phyloP scores from a whole-genome alignment of 2,888 invertebrate species.

The Lepidochitona cinerea region DNA sequence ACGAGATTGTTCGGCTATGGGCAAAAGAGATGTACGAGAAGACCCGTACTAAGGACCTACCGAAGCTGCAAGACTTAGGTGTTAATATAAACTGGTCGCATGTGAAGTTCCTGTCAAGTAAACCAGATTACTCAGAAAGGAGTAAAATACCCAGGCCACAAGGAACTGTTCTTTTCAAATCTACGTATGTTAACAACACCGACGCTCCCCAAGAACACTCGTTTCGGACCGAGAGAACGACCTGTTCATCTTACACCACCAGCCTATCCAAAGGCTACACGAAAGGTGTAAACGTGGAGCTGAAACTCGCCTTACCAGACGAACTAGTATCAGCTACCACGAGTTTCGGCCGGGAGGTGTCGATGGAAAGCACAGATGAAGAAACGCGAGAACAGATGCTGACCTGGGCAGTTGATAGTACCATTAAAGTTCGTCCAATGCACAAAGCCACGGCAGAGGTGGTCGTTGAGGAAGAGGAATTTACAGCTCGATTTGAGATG shows the following conservation, averaged over 20 bases:
- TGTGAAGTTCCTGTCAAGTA: constrained; percentile 64
- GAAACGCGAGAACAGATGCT: constrained; percentile 67
- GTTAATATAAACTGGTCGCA: constrained; percentile 70
- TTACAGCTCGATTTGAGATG: constrained; percentile 69
- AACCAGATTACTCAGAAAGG: constrained; percentile 56
- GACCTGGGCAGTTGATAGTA: constrained; percentile 73
- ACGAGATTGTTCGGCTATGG: constrained; percentile 67
- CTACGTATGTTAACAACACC: constrained; percentile 67
- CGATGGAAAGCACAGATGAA: constrained; percentile 66
- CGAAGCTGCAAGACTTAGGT: constrained; percentile 59
- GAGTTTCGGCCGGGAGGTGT: constrained; percentile 69
- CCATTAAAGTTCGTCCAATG: constrained; percentile 67
- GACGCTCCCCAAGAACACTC: constrained; percentile 62
- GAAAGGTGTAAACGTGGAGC: constrained; percentile 70
- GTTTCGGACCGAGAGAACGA: constrained; percentile 65
- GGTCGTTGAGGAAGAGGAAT: constrained; percentile 72
- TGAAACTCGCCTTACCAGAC: constrained; percentile 72
- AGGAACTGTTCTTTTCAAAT: constrained; percentile 51
- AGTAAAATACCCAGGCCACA: constrained; percentile 23
- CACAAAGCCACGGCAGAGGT: constrained; percentile 70
- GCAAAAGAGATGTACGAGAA: constrained; percentile 67
- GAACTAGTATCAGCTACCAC: constrained; percentile 68
- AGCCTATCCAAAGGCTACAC: constrained; percentile 61
- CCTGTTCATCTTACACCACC: constrained; percentile 59
- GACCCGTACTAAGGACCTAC: constrained; percentile 63